phyloP scores from a whole-genome alignment of 2,797 vertebrate species.

The Karalla daura region DNA sequence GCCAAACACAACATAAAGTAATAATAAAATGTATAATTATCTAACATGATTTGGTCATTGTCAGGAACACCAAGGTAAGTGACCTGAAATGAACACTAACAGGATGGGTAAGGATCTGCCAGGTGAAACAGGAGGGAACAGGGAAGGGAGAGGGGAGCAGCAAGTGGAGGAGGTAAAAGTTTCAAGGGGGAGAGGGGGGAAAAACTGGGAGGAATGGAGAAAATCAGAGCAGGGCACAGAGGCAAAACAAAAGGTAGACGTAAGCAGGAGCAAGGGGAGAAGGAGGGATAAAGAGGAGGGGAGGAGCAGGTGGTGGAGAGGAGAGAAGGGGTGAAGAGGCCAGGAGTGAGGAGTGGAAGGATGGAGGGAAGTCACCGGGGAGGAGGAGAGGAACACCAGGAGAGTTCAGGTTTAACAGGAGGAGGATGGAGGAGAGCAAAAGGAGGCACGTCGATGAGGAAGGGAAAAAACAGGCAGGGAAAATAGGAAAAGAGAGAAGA shows the following conservation, averaged over 20 bases:
- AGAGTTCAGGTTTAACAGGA: constrained; percentile 12
- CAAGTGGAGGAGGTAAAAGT: constrained; percentile 80
- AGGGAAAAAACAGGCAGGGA: constrained; percentile 82
- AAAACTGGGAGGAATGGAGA: constrained; percentile 30
- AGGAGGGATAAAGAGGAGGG: constrained; percentile 41
- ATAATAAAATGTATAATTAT: no score
- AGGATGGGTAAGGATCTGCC: constrained; percentile 94
- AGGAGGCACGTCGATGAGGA: constrained; percentile 56
- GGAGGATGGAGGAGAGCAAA: constrained; percentile 13
- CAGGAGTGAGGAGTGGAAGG: constrained; percentile 50
- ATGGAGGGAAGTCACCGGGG: constrained; percentile 51
- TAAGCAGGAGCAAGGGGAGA: constrained; percentile 56
- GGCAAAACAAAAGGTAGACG: constrained; percentile 31
- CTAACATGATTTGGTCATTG: no score
- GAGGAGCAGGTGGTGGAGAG: constrained; percentile 69
- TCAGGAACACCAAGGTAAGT: no score
- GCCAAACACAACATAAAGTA: no score
- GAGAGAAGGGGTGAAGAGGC: constrained; percentile 67
- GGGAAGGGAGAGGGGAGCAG: constrained; percentile 24
- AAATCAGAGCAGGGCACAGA: constrained; percentile 38
- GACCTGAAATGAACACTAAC: constrained; percentile 92
- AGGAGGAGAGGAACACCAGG: constrained; percentile 35
- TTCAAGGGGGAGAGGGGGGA: constrained; percentile 18
- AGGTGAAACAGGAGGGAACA: constrained; percentile 88
- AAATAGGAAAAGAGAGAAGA: constrained; percentile 59